Evolutionary conservation across 2,113 vertebrate genomes (phyloP).

Genomic region (Calyptommatus sinebrachiatus): DNA sequence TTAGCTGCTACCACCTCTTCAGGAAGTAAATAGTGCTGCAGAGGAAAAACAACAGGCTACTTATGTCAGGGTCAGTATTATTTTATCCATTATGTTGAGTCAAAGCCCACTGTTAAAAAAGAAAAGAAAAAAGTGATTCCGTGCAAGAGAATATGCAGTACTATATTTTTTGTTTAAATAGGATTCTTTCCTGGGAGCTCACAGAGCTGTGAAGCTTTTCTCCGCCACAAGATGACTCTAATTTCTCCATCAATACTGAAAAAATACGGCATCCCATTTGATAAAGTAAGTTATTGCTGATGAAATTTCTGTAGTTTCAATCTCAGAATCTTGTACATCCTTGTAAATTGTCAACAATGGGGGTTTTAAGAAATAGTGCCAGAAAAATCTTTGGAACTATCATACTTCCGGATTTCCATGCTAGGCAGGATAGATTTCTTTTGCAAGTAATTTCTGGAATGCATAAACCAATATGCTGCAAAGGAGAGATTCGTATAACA

Average conservation of each 20-base stretch:
- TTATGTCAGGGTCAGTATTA: no score
- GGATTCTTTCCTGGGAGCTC: conserved; percentile 98
- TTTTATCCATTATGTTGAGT: no score
- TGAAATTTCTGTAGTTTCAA: not conserved
- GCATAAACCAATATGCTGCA: not conserved
- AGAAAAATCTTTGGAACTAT: not conserved
- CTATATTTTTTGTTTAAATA: conserved; percentile 53
- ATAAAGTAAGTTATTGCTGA: conserved; percentile 79
- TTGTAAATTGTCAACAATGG: not conserved
- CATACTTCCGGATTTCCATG: not conserved
- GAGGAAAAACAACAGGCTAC: no score
- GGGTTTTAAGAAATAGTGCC: not conserved
- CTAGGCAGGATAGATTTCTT: not conserved
- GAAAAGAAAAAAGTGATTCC: no score
- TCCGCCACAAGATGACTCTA: conserved; percentile 98
- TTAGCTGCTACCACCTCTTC: no score
- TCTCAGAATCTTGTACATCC: not conserved
- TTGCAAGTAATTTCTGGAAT: not conserved
- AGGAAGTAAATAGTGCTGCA: no score
- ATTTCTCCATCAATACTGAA: conserved; percentile 95
- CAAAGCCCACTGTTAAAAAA: no score
- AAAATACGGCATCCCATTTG: conserved; percentile 94
- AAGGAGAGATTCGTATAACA: not conserved
- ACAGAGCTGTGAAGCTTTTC: conserved; percentile 94
- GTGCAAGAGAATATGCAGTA: not conserved